A percentile compares a stretch with the other conserved stretches of the same genome.
phyloP scores from a whole-genome alignment of 2,797 vertebrate genomes.

The Poeciliopsis gracilis region DNA sequence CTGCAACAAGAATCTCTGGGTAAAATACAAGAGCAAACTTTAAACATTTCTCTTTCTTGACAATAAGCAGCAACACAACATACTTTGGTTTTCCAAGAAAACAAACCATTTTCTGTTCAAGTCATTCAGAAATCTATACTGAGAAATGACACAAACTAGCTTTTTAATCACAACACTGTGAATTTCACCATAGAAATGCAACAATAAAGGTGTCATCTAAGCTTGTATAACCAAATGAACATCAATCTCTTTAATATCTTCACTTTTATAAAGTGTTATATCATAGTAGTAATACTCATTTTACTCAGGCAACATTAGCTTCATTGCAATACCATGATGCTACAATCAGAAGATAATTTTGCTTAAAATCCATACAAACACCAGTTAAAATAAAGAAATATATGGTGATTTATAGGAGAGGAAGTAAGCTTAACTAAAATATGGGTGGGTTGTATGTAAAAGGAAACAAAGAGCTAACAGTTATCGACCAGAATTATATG shows the following conservation, averaged over 20 bases:
- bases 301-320: conserved; percentile 42
- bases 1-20: neutral
- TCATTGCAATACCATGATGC: conserved; percentile 24
- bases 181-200: conserved; percentile 49
- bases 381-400: neutral
- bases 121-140: neutral
- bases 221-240: conserved; percentile 53
- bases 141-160: conserved; percentile 18
- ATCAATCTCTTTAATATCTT: conserved; percentile 36
- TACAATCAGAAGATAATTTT: neutral
- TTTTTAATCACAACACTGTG: conserved; percentile 61
- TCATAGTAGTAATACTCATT: conserved; percentile 29
- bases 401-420: neutral
- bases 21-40: neutral
- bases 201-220: conserved; percentile 36
- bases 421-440: neutral
- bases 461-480: neutral
- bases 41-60: neutral
- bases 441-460: neutral
- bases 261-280: conserved; percentile 74
- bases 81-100: neutral
- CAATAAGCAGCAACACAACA: neutral
- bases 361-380: neutral
- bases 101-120: neutral
- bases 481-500: neutral